phyloP scores from a whole-genome alignment of 1,140 invertebrate genomes.

The Aphidius ervi region DNA sequence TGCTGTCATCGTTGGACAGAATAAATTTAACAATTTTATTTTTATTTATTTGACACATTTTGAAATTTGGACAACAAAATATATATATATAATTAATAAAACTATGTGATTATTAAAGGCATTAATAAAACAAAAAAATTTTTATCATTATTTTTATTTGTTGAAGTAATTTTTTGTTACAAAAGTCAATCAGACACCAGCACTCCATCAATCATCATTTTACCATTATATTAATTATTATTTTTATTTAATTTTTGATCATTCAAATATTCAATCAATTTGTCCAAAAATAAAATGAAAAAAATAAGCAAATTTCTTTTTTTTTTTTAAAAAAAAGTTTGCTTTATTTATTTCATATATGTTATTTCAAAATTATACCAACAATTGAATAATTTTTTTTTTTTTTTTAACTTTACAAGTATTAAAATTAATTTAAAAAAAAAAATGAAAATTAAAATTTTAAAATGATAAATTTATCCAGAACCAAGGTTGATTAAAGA shows the following conservation, averaged over 20 bases:
- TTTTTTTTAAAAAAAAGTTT: too few relatives aligned
- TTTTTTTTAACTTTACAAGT: constrained; percentile 1
- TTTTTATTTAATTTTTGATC: too few relatives aligned
- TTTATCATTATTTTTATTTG: constrained; percentile 35
- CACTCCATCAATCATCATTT: constrained; percentile 20
- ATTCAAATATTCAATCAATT: too few relatives aligned
- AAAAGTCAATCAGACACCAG: constrained; percentile 32
- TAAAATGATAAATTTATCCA: constrained; percentile 11
- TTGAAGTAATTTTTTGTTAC: constrained; percentile 35
- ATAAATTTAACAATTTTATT: constrained; percentile 52
- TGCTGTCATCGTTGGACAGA: constrained; percentile 98
- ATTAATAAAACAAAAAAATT: constrained; percentile 1
- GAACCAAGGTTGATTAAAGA: constrained; percentile 23
- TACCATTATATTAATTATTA: too few relatives aligned
- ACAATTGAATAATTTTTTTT: constrained; percentile 14
- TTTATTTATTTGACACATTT: too few relatives aligned
- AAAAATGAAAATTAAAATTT: not conserved
- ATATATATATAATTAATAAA: too few relatives aligned
- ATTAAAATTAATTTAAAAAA: constrained; percentile 18
- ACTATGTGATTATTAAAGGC: too few relatives aligned
- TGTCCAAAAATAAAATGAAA: too few relatives aligned
- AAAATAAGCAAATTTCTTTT: too few relatives aligned
- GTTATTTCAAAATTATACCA: constrained; percentile 19
- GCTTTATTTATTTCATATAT: not conserved
- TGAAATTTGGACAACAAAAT: too few relatives aligned